Evolutionary conservation across 2,888 invertebrate genomes (phyloP).

Genomic region (Tipula helvola): DNA sequence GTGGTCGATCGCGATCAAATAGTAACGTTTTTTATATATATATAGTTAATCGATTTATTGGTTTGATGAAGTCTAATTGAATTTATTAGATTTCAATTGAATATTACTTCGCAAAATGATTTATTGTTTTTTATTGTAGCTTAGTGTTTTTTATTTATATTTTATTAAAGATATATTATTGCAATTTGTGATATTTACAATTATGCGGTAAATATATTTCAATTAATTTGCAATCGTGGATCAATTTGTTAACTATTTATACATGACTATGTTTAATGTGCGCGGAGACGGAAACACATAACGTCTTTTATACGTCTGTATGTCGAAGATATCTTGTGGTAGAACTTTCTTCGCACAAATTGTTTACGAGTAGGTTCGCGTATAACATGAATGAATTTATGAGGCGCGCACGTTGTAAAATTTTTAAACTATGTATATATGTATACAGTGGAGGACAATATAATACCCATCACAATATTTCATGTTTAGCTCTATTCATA

Average conservation of each 20-base stretch:
- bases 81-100: not conserved
- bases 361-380: not conserved
- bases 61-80: constrained; percentile 4
- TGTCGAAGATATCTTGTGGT: not conserved
- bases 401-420: not conserved
- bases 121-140: not conserved
- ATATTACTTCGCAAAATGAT: not conserved
- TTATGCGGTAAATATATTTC: not conserved
- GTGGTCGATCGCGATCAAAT: constrained; percentile 4
- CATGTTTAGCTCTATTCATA: not conserved
- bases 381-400: not conserved
- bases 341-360: not conserved
- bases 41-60: not conserved
- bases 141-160: not conserved
- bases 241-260: not conserved
- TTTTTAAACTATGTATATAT: too few relatives aligned
- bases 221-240: not conserved
- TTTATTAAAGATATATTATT: not conserved
- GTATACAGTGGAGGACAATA: too few relatives aligned
- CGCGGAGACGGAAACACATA: not conserved
- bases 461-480: too few relatives aligned
- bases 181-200: not conserved
- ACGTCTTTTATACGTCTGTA: not conserved
- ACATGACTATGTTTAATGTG: not conserved
- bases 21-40: not conserved